Evolutionary conservation across 92 coral and sea anemone genomes (phyloP).

Genomic region (Epizoanthus illoricatus): DNA sequence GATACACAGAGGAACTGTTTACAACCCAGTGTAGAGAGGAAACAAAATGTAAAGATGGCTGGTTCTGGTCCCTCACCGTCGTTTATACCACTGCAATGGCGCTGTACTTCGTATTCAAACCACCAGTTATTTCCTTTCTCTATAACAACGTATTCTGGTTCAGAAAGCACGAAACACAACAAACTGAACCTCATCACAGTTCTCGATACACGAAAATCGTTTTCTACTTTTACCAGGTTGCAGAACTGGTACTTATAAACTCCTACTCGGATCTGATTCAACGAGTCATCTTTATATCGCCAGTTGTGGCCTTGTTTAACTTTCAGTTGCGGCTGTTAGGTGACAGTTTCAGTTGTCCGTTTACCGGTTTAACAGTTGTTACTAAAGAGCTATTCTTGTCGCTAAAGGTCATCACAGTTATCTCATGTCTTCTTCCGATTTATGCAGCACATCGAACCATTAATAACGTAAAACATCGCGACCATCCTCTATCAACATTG

Average conservation of each 20-base stretch:
- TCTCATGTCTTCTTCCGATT: constrained; percentile 10
- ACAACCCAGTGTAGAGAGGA: constrained; percentile 34
- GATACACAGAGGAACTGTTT: constrained; percentile 46
- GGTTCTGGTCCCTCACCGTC: constrained; percentile 39
- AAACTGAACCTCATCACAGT: too few species aligned
- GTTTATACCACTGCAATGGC: constrained; percentile 16
- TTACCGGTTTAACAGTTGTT: constrained; percentile 43
- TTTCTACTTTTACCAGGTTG: constrained; percentile 39
- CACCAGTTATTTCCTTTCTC: constrained; percentile 23
- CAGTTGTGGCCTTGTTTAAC: constrained; percentile 33
- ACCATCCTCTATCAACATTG: neutral
- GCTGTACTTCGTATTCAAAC: constrained; percentile 35
- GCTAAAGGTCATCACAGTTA: constrained; percentile 23
- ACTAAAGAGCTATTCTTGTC: constrained; percentile 41
- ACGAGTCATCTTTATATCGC: constrained; percentile 4
- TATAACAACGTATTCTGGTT: neutral
- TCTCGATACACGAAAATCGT: too few species aligned
- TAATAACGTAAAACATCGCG: neutral
- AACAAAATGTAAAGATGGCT: constrained; percentile 34
- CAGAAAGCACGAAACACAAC: neutral
- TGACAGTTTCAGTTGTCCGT: constrained; percentile 39
- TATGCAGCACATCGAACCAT: constrained; percentile 13
- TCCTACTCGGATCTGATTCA: neutral
- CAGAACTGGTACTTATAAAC: constrained; percentile 6
- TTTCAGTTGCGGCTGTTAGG: constrained; percentile 30